A percentile compares a stretch with the other conserved stretches of the same genome.
These are phyloP conservation scores for Columbina picui DNA, from an alignment of 2,113 vertebrate species.

Conservation along the genomic window DNA sequence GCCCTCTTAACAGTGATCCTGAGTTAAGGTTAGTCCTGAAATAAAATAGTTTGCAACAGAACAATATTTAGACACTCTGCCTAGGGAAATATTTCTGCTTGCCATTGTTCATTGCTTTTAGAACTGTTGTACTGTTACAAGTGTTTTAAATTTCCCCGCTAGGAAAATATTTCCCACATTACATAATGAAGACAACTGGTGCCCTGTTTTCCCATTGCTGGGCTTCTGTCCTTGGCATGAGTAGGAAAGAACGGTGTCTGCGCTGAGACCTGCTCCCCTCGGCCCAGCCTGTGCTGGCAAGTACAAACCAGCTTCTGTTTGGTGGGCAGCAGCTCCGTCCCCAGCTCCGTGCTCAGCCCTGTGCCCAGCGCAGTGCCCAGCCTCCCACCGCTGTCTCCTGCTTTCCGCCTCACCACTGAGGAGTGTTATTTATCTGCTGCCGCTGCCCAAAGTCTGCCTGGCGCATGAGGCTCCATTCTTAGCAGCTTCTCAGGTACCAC, in stretches of 20 bases:
- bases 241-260: rapidly evolving
- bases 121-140: background rate
- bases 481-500: background rate
- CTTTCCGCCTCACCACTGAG: background rate
- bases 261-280: background rate
- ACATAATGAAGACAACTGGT: background rate
- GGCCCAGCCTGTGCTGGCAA: background rate
- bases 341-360: background rate
- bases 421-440: background rate
- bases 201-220: background rate
- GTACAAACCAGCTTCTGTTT: conserved; percentile 2
- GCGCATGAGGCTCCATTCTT: background rate
- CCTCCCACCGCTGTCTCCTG: background rate
- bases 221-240: background rate
- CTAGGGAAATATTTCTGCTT: background rate
- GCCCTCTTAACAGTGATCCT: background rate
- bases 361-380: background rate
- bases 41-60: background rate
- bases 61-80: background rate
- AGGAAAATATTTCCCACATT: background rate
- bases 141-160: background rate
- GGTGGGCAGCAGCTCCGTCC: background rate
- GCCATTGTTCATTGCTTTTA: background rate
- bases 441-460: background rate
- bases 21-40: background rate